Conservation (phyloP, 1,140 invertebrate genomes). For the Achatina immaculata region DNA sequence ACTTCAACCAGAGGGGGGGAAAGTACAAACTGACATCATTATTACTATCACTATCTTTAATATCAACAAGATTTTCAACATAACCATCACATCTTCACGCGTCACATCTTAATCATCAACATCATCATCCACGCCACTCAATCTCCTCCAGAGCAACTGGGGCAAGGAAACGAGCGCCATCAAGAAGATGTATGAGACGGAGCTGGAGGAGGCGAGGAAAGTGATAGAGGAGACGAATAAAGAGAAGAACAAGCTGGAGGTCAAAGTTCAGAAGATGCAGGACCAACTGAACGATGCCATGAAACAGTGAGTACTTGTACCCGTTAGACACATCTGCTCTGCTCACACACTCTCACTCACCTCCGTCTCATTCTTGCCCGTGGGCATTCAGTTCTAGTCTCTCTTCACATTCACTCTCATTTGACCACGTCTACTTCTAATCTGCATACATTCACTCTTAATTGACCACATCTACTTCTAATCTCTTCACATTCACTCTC, state of each 20-base stretch:
- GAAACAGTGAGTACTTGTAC: conserved; percentile 64
- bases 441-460: too few species aligned
- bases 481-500: too few species aligned
- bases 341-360: not conserved
- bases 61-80: not conserved
- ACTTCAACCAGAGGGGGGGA: too few species aligned
- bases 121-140: conserved; percentile 1
- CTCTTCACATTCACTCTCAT: not conserved
- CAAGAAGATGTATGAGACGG: conserved; percentile 73
- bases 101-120: not conserved
- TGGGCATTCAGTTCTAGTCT: not conserved
- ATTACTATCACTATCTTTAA: not conserved
- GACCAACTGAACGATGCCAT: conserved; percentile 62
- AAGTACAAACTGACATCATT: not conserved
- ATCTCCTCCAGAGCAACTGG: conserved; percentile 58
- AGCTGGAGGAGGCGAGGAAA: conserved; percentile 67
- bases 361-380: conserved; percentile 1
- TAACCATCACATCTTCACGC: not conserved
- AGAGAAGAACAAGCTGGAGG: conserved; percentile 64
- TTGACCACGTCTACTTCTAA: too few species aligned
- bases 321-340: not conserved
- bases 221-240: conserved; percentile 67
- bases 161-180: conserved; percentile 72
- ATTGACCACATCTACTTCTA: too few species aligned
- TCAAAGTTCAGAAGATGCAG: conserved; percentile 58